Conservation (phyloP, 2,797 vertebrate species). For the Gymnothorax javanicus region DNA sequence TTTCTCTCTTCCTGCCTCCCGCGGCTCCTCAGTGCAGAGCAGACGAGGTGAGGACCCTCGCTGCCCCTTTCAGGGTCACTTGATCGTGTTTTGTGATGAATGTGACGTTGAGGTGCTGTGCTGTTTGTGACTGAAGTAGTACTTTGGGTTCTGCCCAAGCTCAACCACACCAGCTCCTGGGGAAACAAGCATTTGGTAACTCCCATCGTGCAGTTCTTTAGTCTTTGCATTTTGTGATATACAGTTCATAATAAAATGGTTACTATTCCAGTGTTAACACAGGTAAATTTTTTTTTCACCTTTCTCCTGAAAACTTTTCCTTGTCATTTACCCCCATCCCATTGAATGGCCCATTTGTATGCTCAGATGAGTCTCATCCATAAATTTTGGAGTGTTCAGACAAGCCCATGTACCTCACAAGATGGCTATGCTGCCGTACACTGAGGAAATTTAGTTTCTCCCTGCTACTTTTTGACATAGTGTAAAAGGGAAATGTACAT, state of each 20-base stretch:
- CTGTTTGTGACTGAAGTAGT: background rate
- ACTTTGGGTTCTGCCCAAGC: background rate
- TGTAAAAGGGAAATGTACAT: background rate
- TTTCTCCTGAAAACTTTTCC: background rate
- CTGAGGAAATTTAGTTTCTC: background rate
- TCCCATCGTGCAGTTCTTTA: background rate
- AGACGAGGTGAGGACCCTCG: constrained; percentile 90
- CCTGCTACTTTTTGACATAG: background rate
- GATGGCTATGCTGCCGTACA: background rate
- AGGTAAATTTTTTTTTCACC: background rate
- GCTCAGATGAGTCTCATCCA: background rate
- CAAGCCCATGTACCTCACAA: background rate
- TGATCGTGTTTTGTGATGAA: background rate
- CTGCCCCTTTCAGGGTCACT: constrained; percentile 24
- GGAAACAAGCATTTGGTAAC: background rate
- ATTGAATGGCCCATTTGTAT: background rate
- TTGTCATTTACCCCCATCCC: background rate
- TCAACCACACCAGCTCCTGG: background rate
- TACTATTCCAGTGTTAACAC: no score
- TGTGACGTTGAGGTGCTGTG: constrained; percentile 5
- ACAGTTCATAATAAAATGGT: no score
- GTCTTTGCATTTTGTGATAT: background rate
- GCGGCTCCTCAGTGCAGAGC: constrained; percentile 93
- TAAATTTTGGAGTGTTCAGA: background rate
- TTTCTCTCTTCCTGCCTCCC: constrained; percentile 60